A percentile compares a stretch with the other conserved stretches of the same genome.
These are phyloP conservation scores for Hesperia comma DNA, from an alignment of 2,888 invertebrate genomes.

Conservation along the genomic window DNA sequence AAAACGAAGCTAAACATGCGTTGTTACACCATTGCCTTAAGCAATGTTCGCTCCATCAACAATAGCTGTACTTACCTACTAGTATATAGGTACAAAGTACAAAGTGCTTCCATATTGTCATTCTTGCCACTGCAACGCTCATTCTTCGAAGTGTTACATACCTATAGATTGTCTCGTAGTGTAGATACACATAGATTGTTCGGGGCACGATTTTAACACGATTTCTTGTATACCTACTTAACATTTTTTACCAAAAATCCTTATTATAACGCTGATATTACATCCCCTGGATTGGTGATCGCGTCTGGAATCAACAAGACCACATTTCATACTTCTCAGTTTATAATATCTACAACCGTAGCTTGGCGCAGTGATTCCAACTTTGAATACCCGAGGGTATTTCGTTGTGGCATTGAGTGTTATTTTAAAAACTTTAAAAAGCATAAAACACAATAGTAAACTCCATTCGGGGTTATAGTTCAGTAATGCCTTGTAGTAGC, in stretches of 20 bases:
- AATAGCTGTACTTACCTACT: neutral
- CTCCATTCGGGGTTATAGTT: too few species aligned
- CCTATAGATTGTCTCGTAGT: too few species aligned
- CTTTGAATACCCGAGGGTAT: too few species aligned
- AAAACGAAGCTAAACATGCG: neutral
- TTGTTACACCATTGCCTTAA: neutral
- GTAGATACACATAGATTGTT: neutral
- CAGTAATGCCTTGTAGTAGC: too few species aligned
- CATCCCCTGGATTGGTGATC: neutral
- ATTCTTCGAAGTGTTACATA: neutral
- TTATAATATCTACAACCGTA: neutral
- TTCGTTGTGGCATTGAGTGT: too few species aligned
- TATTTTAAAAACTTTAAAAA: too few species aligned
- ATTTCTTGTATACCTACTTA: neutral
- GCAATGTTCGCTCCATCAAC: neutral
- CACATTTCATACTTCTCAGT: neutral
- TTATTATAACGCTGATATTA: conserved; percentile 7
- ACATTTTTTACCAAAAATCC: neutral
- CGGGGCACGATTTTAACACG: neutral
- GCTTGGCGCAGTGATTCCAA: too few species aligned
- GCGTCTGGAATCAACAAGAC: neutral
- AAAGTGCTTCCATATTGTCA: neutral
- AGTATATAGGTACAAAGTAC: too few species aligned
- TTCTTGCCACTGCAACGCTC: neutral
- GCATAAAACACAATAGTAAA: too few species aligned